Percentiles rank a stretch among this genome's conserved stretches.
These are phyloP conservation scores for Theropithecus gelada DNA, from an alignment of 2,113 vertebrate genomes.

Conservation along the genomic window DNA sequence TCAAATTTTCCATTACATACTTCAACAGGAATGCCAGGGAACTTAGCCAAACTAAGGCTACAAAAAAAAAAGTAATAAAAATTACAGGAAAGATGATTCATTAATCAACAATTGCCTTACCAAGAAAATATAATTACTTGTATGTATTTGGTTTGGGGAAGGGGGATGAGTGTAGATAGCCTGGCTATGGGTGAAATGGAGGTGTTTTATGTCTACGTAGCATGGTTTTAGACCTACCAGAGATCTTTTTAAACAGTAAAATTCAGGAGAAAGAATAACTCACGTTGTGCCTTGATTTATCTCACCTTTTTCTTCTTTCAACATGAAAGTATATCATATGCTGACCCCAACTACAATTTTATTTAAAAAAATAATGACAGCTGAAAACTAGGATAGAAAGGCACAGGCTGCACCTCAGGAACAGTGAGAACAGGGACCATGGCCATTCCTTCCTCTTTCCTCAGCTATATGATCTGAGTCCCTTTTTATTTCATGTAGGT, in stretches of 20 bases:
- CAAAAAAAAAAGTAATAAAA: constrained; percentile 80
- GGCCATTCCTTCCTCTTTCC: not conserved
- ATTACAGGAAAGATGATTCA: constrained; percentile 89
- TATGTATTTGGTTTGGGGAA: constrained; percentile 73
- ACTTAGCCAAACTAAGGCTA: constrained; percentile 85
- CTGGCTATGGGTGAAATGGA: constrained; percentile 51
- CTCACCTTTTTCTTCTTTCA: constrained; percentile 38
- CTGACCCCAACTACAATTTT: not conserved
- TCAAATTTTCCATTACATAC: constrained; percentile 89
- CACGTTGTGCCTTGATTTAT: constrained; percentile 36
- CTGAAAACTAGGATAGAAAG: not conserved
- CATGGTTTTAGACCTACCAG: constrained; percentile 41
- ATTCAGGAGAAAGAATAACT: constrained; percentile 15
- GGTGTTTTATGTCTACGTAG: constrained; percentile 46
- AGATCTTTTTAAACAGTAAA: constrained; percentile 26
- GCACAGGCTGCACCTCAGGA: not conserved
- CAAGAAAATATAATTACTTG: constrained; percentile 80
- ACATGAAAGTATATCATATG: not conserved
- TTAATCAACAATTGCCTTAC: constrained; percentile 84
- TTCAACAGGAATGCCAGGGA: constrained; percentile 85
- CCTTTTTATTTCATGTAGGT: not conserved
- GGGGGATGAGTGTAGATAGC: constrained; percentile 55
- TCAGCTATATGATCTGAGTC: not conserved
- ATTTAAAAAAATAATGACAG: not conserved
- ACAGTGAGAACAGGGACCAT: not conserved